Base-by-base conservation (phyloP, 2,888 invertebrate genomes). In the Eucera pruinosa region DNA sequence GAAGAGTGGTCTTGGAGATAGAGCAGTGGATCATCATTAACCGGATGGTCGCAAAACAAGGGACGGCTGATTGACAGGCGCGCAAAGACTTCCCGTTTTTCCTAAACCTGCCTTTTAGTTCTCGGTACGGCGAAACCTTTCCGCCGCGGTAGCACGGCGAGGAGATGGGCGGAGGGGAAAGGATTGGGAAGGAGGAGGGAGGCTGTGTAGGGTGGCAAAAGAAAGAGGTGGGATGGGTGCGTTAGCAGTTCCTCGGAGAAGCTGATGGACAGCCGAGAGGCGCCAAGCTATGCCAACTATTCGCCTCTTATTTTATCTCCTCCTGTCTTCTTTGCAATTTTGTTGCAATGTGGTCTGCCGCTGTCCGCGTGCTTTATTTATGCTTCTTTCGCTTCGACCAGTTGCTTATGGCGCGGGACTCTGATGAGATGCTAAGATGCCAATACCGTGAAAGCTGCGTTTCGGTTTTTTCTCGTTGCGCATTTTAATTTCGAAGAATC, bases 21-120 rank as follows among this genome's bases (percentile, higher is more conserved):
- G 87, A 89, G 90, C 89, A 90, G 90, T 89, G 90, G 90, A 91
- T 91, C 91, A 90, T 91, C 91, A 89, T 91, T 91, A 91, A 89
- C 88, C 87, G 86, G 86, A 86, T 85, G 82, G 87, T 73, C 82
- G 85, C 90, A 91, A 90, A 90, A 90, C 90, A 89, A 83, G 66
- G 84, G 88, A 88, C 89, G 86, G 83, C 87, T 90, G 91, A 91
- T 91, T 91, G 91, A 91, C 91, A 90, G 91, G 87, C 86, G 87
- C 87, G 90, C 89, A 87, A 88, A 87, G 89, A 87, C 87, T 88
- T 87, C 86, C 87, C 89, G 90, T 90, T 91, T 91, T 90, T 91
- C 90, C 90, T 87, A 88, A 89, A 88, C 88, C 83, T 84, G 86
- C 82, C 81, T 81, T 82, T 83, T 84, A 85, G 86, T 90, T 90